Conservation (phyloP, 2,888 invertebrate genomes). For the Melikaiella ostensackeni region DNA sequence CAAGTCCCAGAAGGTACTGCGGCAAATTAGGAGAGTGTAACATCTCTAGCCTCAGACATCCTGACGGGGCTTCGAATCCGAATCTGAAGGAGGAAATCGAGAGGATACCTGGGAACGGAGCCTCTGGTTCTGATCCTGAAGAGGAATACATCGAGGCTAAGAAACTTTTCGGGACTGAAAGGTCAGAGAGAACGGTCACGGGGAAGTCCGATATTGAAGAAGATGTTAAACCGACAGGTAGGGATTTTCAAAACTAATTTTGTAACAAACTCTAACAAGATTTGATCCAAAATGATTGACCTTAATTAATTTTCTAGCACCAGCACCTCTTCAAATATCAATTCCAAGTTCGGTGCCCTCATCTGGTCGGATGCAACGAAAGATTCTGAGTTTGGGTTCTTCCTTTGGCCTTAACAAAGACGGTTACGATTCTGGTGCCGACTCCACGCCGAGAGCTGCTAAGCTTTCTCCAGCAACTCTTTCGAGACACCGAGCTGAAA, state of each 20-base stretch:
- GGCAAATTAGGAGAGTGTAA: slow-evolving; percentile 80
- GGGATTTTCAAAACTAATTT: slow-evolving; percentile 35
- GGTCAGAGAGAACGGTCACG: slow-evolving; percentile 73
- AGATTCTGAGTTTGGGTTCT: slow-evolving; percentile 82
- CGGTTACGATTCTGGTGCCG: slow-evolving; percentile 91
- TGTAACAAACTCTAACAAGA: neutral
- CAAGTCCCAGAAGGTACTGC: slow-evolving; percentile 85
- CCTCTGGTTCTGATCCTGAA: slow-evolving; percentile 82
- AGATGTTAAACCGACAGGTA: slow-evolving; percentile 69
- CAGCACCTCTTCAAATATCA: slow-evolving; percentile 67
- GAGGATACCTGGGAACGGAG: slow-evolving; percentile 82
- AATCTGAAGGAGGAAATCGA: slow-evolving; percentile 86
- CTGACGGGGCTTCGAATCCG: slow-evolving; percentile 96
- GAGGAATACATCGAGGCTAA: slow-evolving; percentile 77
- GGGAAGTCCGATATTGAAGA: slow-evolving; percentile 76
- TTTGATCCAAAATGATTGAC: neutral
- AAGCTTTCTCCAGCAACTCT: slow-evolving; percentile 89
- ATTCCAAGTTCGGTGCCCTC: slow-evolving; percentile 81
- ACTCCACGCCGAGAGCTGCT: slow-evolving; percentile 89
- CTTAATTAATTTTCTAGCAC: slow-evolving; percentile 57
- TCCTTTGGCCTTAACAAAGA: slow-evolving; percentile 84
- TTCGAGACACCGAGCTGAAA: slow-evolving; percentile 87
- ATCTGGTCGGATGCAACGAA: slow-evolving; percentile 82
- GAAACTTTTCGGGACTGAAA: slow-evolving; percentile 70
- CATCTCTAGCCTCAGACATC: slow-evolving; percentile 87